Conservation (phyloP, 2,113 vertebrate genomes). For the Gallinago media region DNA sequence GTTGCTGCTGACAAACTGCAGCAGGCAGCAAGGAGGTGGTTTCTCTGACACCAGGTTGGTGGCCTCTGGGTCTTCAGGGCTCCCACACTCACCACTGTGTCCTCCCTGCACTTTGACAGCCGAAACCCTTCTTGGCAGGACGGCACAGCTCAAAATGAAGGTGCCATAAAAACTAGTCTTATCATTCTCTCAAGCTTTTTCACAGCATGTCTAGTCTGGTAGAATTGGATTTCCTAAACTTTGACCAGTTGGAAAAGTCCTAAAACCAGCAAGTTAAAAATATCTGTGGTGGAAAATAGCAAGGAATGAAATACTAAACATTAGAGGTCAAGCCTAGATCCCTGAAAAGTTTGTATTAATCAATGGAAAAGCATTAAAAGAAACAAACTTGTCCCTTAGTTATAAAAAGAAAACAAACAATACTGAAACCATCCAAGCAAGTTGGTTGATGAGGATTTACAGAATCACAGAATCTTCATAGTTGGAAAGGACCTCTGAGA, state of each 20-base stretch:
- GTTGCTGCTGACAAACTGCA: background rate
- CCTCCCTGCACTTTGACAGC: background rate
- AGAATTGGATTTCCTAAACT: slow-evolving; percentile 19
- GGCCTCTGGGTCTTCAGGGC: background rate
- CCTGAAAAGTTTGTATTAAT: background rate
- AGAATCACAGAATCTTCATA: too few species aligned
- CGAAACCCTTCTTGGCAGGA: background rate
- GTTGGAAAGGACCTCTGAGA: too few species aligned
- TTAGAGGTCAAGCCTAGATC: background rate
- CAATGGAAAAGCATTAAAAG: background rate
- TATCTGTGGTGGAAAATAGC: background rate
- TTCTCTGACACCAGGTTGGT: background rate
- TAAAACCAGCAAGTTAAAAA: slow-evolving; percentile 15
- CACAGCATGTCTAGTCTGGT: background rate
- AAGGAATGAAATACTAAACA: slow-evolving; percentile 11
- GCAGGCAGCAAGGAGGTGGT: background rate
- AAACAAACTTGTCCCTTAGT: background rate
- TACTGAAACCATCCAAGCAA: background rate
- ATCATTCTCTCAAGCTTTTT: background rate
- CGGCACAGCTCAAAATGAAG: background rate
- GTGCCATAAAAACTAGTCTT: background rate
- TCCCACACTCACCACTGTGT: background rate
- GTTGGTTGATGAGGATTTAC: background rate
- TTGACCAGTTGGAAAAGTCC: background rate
- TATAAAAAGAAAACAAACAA: slow-evolving; percentile 5